Evolutionary conservation across 2,113 vertebrate species (phyloP).

Genomic region (Madoqua kirkii): DNA sequence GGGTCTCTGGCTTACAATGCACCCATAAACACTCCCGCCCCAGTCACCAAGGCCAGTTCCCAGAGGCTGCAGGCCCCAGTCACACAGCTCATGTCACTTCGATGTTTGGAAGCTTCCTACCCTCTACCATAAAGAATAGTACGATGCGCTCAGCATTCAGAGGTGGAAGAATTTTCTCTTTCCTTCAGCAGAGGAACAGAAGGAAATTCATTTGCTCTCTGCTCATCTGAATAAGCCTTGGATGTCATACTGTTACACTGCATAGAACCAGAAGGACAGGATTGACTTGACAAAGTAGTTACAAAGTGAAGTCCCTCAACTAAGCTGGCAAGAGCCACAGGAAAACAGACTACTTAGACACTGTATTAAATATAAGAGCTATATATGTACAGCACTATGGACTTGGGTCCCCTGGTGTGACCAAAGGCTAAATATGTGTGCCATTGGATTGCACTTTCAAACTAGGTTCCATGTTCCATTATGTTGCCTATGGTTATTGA

Average conservation of each 20-base stretch:
- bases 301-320: neutral
- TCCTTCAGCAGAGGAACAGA: neutral
- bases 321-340: neutral
- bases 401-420: neutral
- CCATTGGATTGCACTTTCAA: neutral
- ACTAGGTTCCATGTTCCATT: neutral
- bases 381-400: neutral
- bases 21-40: neutral
- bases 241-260: neutral
- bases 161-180: neutral
- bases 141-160: neutral
- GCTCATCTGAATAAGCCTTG: neutral
- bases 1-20: neutral
- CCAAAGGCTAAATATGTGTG: neutral
- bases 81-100: neutral
- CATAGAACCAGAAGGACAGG: neutral
- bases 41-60: neutral
- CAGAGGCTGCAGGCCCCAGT: neutral
- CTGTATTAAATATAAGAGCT: neutral
- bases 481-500: neutral
- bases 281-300: neutral
- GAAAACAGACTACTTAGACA: neutral
- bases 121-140: neutral
- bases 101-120: neutral
- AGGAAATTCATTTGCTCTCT: neutral